Evolutionary conservation across 1,140 invertebrate genomes (phyloP).

Genomic region (Ruditapes philippinarum): DNA sequence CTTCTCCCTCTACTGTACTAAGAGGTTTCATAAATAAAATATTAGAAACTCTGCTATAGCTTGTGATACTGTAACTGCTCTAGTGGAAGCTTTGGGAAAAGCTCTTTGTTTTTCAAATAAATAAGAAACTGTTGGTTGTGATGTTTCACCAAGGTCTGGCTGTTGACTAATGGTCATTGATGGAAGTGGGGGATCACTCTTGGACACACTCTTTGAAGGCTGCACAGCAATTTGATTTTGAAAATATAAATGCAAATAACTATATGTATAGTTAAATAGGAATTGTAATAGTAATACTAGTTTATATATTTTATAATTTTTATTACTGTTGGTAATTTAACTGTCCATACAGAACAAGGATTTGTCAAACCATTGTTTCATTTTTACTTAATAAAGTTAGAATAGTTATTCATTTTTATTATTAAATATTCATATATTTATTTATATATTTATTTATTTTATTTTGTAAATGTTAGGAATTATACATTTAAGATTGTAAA

Average conservation of each 20-base stretch:
- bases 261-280: background rate
- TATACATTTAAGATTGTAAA: no score
- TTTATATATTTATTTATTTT: background rate
- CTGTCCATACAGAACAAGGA: background rate
- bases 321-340: background rate
- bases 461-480: background rate
- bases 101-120: background rate
- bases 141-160: background rate
- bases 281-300: background rate
- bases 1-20: background rate
- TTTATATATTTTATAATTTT: background rate
- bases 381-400: no score
- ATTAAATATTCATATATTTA: background rate
- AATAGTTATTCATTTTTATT: no score
- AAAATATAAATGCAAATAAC: background rate
- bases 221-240: background rate
- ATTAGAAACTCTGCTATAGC: background rate
- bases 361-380: background rate
- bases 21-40: slow-evolving; percentile 9
- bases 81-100: background rate
- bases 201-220: background rate
- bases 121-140: slow-evolving; percentile 1
- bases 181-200: background rate
- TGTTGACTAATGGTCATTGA: background rate
- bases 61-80: background rate